phyloP scores from a whole-genome alignment of 2,797 vertebrate species.

The Loriculus beryllinus region DNA sequence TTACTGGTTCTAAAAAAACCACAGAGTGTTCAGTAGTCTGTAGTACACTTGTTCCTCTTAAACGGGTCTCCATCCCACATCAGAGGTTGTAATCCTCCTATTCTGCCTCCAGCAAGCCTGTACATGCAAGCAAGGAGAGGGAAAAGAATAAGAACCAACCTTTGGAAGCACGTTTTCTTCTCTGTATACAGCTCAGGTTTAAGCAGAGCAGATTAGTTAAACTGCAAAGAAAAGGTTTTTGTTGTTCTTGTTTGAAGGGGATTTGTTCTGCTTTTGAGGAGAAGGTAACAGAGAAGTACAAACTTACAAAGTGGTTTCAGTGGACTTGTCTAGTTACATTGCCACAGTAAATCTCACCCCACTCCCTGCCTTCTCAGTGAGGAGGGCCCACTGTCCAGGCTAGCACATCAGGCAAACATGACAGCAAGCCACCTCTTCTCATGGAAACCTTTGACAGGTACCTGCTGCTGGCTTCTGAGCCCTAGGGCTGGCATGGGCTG shows the following conservation, averaged over 20 bases:
- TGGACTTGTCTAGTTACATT: background rate
- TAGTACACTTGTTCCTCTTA: background rate
- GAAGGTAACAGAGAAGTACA: background rate
- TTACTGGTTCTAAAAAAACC: background rate
- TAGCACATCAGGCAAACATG: background rate
- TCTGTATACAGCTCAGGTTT: background rate
- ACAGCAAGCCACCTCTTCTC: background rate
- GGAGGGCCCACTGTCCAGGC: background rate
- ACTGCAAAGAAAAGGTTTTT: background rate
- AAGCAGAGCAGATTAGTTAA: background rate
- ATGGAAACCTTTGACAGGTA: background rate
- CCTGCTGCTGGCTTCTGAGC: background rate
- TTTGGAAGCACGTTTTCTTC: background rate
- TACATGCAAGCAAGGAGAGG: accelerated
- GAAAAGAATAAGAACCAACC: background rate
- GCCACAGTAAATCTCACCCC: background rate
- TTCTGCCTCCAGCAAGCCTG: background rate
- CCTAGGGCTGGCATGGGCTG: background rate
- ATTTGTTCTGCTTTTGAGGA: background rate
- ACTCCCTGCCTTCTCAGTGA: background rate
- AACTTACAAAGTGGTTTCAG: background rate
- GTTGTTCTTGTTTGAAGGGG: background rate
- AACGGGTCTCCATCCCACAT: background rate
- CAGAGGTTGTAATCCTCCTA: background rate
- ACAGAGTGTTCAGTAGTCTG: background rate